phyloP scores from a whole-genome alignment of 1,140 invertebrate species.

The Telenomus remus region DNA sequence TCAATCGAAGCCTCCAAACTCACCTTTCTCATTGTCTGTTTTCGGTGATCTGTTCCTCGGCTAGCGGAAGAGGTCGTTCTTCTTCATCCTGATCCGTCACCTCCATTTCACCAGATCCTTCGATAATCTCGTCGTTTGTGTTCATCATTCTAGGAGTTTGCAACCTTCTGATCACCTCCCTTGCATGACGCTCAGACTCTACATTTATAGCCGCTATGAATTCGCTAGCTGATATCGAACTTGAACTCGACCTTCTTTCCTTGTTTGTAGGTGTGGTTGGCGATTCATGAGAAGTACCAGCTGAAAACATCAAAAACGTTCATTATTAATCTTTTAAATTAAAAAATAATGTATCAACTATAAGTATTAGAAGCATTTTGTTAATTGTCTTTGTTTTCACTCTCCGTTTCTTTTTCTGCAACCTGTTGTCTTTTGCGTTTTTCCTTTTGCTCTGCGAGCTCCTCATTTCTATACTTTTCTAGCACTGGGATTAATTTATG shows the following conservation, averaged over 20 bases:
- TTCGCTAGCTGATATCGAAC: conserved; percentile 57
- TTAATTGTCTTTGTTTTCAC: conserved; percentile 69
- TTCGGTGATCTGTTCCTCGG: conserved; percentile 61
- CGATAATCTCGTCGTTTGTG: conserved; percentile 69
- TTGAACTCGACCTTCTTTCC: conserved; percentile 60
- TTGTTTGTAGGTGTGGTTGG: conserved; percentile 54
- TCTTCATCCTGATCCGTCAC: conserved; percentile 70
- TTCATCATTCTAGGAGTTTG: conserved; percentile 52
- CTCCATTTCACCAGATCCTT: conserved; percentile 73
- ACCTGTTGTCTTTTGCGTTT: conserved; percentile 79
- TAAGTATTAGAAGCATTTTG: conserved; percentile 42
- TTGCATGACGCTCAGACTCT: conserved; percentile 27
- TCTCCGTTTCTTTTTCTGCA: conserved; percentile 73
- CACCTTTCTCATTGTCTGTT: conserved; percentile 92
- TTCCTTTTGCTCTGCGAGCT: conserved; percentile 79
- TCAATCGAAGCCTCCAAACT: conserved; percentile 99
- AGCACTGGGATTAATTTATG: conserved; percentile 78
- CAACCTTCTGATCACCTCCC: conserved; percentile 33
- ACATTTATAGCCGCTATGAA: conserved; percentile 54
- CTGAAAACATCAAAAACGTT: conserved; percentile 34
- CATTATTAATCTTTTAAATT: too few relatives aligned
- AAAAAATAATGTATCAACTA: too few relatives aligned
- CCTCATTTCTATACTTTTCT: conserved; percentile 78
- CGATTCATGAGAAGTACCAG: conserved; percentile 59
- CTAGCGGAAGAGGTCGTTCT: conserved; percentile 61